Evolutionary conservation across 2,888 invertebrate genomes (phyloP).

Genomic region (Julus scanicus): DNA sequence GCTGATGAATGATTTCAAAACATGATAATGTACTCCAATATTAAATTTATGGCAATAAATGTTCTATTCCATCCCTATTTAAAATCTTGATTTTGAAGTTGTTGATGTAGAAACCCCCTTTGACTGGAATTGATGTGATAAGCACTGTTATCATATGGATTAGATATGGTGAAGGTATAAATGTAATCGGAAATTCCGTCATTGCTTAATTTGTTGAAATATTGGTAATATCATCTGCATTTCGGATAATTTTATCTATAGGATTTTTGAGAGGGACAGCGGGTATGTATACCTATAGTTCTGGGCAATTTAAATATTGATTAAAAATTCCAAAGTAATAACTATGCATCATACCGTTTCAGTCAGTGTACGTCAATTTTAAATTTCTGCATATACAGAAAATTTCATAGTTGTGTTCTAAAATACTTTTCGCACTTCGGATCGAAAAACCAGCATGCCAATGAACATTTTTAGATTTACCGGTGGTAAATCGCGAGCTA

Average conservation of each 20-base stretch:
- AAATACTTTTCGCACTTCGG: not conserved
- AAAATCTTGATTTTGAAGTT: not conserved
- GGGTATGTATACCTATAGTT: not conserved
- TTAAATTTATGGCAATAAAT: not conserved
- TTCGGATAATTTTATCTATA: not conserved
- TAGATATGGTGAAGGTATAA: not conserved
- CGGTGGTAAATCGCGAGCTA: not conserved
- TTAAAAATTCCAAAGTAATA: no score
- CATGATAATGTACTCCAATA: no score
- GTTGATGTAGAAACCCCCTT: not conserved
- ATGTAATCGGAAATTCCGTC: not conserved
- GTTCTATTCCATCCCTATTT: no score
- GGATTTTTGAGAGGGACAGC: not conserved
- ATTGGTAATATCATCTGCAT: not conserved
- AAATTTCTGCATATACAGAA: no score
- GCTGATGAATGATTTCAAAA: no score
- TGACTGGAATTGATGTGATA: not conserved
- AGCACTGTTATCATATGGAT: not conserved
- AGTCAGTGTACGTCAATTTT: no score
- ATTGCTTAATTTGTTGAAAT: not conserved
- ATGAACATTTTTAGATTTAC: not conserved
- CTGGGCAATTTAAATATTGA: no score
- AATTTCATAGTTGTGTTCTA: not conserved
- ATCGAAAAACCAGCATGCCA: not conserved
- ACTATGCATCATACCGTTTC: no score